Base-by-base conservation (phyloP, 2,888 invertebrate genomes). In the Halictus ligatus region DNA sequence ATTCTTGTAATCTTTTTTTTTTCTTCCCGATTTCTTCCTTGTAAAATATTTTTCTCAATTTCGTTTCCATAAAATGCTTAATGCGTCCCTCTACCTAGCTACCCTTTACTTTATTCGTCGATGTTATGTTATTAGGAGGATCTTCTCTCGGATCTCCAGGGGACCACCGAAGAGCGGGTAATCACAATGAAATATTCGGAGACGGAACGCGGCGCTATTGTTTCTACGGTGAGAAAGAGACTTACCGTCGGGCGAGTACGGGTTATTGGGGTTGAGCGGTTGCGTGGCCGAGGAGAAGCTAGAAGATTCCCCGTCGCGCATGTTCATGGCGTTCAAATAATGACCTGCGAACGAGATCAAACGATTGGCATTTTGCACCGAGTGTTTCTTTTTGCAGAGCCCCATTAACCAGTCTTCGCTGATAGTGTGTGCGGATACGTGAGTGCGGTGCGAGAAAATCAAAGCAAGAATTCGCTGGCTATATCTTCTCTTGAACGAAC, bases 231-330 rank as follows among this genome's bases (percentile, higher is more conserved):
- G 78, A 88, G 78, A 81, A 69, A 73, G 76, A 80, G 75, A 95
- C 96, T 96, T 96, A 98, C 98, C 98, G 95, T 98, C 98, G 86
- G 98, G 98, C 78, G 98, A 98, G 95, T 98, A 98, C 86, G 98
- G 98, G 95, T 98, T 96, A 95, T 98, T 98, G 50, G 98, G 98
- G 95, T 98, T 98, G 75, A 98, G 96, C 25, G 98, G 98, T 95
- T 98, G 98, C 92, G 98, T 98, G 76, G 98, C 97, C 74, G 97
- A 96, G 76, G 97, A 96, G 93, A 97, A 98, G 81, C 97, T 96
- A 79, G 95, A 95, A 86, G 96, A 95, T 92, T 96, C 96, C 86
- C 96, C 95, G 83, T 96, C 96, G 90, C 96, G 95, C 94, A 95
- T 95, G 91, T 95, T 95, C 93, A 96, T 94, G 91, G 96, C 95